A percentile compares a stretch with the other conserved stretches of the same genome.
phyloP scores from a whole-genome alignment of 2,888 invertebrate genomes.

The Drosophila limbata region DNA sequence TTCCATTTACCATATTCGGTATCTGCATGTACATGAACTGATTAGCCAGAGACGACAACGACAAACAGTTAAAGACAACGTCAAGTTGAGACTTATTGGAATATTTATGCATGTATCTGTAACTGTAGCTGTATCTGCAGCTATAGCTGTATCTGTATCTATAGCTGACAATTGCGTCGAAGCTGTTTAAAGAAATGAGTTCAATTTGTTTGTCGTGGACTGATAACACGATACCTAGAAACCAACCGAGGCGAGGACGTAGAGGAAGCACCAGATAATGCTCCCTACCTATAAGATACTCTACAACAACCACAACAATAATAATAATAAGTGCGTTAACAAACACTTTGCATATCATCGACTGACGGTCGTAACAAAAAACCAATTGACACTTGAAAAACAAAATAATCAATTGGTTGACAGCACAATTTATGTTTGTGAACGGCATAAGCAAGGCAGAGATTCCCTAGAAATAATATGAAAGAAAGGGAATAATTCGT shows the following conservation, averaged over 20 bases:
- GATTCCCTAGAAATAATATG: conserved; percentile 16
- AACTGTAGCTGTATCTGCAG: conserved; percentile 14
- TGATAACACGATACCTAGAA: conserved; percentile 61
- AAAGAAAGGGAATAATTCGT: background rate
- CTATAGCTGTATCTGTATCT: conserved; percentile 28
- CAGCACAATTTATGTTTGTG: background rate
- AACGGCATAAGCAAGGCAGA: background rate
- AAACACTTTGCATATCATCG: conserved; percentile 76
- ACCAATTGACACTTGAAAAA: conserved; percentile 52
- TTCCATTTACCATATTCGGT: conserved; percentile 78
- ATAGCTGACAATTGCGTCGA: conserved; percentile 60
- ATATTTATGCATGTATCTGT: conserved; percentile 50
- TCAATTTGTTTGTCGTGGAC: conserved; percentile 70
- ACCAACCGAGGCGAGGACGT: conserved; percentile 1
- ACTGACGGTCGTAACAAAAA: conserved; percentile 42
- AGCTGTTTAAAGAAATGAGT: conserved; percentile 77
- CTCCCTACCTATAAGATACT: conserved; percentile 21
- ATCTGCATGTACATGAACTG: conserved; percentile 51
- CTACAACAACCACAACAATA: conserved; percentile 27
- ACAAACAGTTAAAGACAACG: conserved; percentile 48
- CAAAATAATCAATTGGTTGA: conserved; percentile 63
- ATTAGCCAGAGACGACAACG: conserved; percentile 54
- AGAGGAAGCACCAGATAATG: conserved; percentile 41
- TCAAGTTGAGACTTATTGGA: conserved; percentile 72
- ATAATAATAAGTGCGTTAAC: conserved; percentile 38